Evolutionary conservation across 2,113 vertebrate genomes (phyloP), one percentile per base, ranked within the genome.

Genomic region (Columbina picui): DNA sequence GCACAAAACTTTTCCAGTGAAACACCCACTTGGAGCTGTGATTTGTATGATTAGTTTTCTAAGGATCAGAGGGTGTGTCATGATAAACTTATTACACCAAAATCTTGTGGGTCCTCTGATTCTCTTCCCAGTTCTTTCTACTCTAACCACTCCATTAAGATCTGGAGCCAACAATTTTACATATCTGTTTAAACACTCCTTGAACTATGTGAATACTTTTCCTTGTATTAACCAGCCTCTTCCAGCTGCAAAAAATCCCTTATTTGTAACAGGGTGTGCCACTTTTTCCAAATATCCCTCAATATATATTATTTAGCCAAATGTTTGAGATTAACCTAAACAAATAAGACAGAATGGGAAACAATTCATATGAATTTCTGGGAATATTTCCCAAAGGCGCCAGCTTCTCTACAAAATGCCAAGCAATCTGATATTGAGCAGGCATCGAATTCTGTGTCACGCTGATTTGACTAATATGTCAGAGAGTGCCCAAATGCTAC

Each of bases 11-110:
- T 74, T 73, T n/a, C 18, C 69, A 91, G 23, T n/a, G 9, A 76
- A 94, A 87, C 29, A 5, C 85, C 84, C 50, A 38, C 45, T 61
- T 67, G 36, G 61, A 90, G 67, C 67, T 60, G 67, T 74, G 81
- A 80, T 86, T 84, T 65, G 50, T 80, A 92, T 78, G 79, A 82
- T 69, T 77, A 57, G 34, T 67, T 80, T 91, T 76, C 67, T 81
- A 90, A 93, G 64, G 70, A 93, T 91, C 75, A 92, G 47, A 87
- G 87, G 96, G 93, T 94, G 84, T 93, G 89, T 94, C 95, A 92
- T 0, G 4, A 86, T 64, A 61, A 81, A 90, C 41, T 93, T 74
- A 49, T 68, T 84, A 80, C 9, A 90, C 68, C 70, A 91, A 53
- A 81, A 97, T 88, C 71, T 18, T 92, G 87, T 50, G 63, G 41